Evolutionary conservation across 2,888 invertebrate genomes (phyloP), one percentile per base, ranked within the genome.

Genomic region (Andrena fulva): DNA sequence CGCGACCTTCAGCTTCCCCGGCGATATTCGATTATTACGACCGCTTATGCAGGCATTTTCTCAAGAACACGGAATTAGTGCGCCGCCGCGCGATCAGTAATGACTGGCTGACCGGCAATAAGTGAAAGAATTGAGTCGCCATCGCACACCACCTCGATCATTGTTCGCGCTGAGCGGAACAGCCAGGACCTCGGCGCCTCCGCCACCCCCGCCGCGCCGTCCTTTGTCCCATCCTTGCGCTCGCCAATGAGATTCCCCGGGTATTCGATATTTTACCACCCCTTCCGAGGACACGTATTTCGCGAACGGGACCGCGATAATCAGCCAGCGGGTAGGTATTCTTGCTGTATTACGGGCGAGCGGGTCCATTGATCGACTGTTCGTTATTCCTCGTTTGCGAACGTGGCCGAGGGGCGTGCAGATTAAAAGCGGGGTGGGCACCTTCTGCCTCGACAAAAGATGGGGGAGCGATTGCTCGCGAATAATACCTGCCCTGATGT

Each of bases 161-260:
- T 56, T 35, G 59, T 60, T 42, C 29, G 20, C 35, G 27, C 33
- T 24, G n/a, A 27, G 20, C 12, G 59, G 62, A 71, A 79, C 67
- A 33, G 60, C 24, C 62, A 12, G 66, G n/a, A 52, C 33, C 33
- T 48, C 52, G 71, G 27, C 75, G 62, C 62, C 62, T 67, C 56
- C 33, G 33, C 0, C 72, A 10, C 27, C 50, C 59, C 31, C 48
- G 2, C 5, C 20, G 35, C 16, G 31, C 33, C 33, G 6, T 67
- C 62, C 35, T 71, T 42, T 50, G 27, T 52, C 24, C 33, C 48
- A 12, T 12, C 35, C 20, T 54, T 52, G 54, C 60, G 48, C 12
- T 42, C 50, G 62, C 80, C 42, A 50, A 80, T 80, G 72, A 73
- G 68, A 80, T 80, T 80, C 80, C 62, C 67, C 24, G 8, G 31